A percentile compares a stretch with the other conserved stretches of the same genome.
phyloP scores from a whole-genome alignment of 1,140 invertebrate genomes.

The Anoplolepis gracilipes region DNA sequence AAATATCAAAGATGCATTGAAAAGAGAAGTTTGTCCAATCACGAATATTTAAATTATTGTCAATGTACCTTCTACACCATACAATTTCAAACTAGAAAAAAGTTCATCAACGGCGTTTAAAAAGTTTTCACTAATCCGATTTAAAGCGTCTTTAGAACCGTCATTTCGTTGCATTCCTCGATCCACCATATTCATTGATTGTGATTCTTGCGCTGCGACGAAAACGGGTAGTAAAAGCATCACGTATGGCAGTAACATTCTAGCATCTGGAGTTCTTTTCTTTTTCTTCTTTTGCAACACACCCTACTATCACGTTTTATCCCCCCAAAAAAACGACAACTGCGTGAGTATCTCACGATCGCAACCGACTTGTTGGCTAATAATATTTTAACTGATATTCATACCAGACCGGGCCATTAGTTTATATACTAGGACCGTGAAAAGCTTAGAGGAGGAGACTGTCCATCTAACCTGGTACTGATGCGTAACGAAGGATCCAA shows the following conservation, averaged over 20 bases:
- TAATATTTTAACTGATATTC: conserved; percentile 75
- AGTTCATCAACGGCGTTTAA: conserved; percentile 68
- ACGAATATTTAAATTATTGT: conserved; percentile 9
- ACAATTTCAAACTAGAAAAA: conserved; percentile 54
- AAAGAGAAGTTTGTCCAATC: not conserved
- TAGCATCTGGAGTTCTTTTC: conserved; percentile 21
- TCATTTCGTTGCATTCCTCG: conserved; percentile 3
- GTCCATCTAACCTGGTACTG: conserved; percentile 79
- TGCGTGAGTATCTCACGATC: conserved; percentile 23
- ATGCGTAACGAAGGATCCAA: conserved; percentile 81
- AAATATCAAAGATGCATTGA: not conserved
- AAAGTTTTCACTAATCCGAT: conserved; percentile 72
- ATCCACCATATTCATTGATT: conserved; percentile 34
- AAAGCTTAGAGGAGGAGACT: conserved; percentile 76
- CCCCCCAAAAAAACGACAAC: not conserved
- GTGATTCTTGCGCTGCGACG: conserved; percentile 39
- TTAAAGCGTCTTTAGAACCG: not conserved
- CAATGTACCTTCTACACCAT: conserved; percentile 59
- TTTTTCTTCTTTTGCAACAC: not conserved
- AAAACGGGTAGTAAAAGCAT: conserved; percentile 59
- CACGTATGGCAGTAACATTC: conserved; percentile 54
- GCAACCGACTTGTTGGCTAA: conserved; percentile 46
- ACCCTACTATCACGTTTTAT: conserved; percentile 16
- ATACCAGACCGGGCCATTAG: conserved; percentile 70
- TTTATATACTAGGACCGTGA: conserved; percentile 80